Conservation (phyloP, 1,140 invertebrate genomes). For the Caenorhabditis briggsae region DNA sequence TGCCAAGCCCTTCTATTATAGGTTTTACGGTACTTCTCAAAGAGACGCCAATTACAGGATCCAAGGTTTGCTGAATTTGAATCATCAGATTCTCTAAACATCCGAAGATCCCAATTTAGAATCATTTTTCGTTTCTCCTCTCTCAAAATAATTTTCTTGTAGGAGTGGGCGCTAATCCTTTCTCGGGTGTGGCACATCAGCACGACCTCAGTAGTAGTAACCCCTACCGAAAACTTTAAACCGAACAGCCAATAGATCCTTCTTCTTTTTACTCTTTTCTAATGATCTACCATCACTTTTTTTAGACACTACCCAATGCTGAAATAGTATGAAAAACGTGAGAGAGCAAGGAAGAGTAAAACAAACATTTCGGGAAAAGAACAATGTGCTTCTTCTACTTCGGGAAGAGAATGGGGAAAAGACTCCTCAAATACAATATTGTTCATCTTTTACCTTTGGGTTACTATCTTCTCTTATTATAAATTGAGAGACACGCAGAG, state of each 20-base stretch:
- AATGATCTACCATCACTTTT: conserved; percentile 54
- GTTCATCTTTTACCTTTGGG: background rate
- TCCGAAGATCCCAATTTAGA: background rate
- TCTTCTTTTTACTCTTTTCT: conserved; percentile 8
- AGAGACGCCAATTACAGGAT: too few relatives aligned
- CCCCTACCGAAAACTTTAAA: background rate
- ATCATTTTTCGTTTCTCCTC: background rate
- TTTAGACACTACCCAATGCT: background rate
- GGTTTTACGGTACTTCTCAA: too few relatives aligned
- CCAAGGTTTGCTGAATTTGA: too few relatives aligned
- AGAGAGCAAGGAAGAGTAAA: conserved; percentile 24
- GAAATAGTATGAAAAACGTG: background rate
- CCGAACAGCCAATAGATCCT: conserved; percentile 31
- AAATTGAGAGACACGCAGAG: background rate
- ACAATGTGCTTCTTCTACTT: conserved; percentile 24
- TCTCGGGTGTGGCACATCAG: background rate
- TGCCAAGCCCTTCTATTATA: too few relatives aligned
- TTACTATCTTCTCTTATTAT: conserved; percentile 22
- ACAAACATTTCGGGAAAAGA: conserved; percentile 19
- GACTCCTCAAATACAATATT: conserved; percentile 51
- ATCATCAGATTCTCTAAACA: too few relatives aligned
- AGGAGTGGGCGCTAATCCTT: background rate
- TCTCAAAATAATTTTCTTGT: conserved; percentile 1
- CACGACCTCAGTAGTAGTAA: background rate
- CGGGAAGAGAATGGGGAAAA: background rate